Conservation (phyloP, 2,888 invertebrate genomes). For the Ectemnius cavifrons region DNA sequence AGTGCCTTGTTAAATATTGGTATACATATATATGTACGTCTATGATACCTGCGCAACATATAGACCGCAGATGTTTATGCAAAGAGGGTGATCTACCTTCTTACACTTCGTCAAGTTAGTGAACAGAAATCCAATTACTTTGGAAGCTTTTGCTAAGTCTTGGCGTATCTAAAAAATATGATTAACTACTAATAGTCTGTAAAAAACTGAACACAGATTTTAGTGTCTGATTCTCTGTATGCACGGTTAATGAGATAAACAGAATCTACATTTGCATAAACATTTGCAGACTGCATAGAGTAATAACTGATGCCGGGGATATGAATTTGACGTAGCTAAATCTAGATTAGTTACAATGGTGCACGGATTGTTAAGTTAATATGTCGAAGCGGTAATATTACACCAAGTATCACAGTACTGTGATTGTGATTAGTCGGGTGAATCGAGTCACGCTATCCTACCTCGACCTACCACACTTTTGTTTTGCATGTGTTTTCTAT, state of each 20-base stretch:
- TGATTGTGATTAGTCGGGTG: constrained; percentile 67
- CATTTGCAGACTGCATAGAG: constrained; percentile 47
- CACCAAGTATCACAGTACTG: constrained; percentile 70
- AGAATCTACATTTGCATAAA: constrained; percentile 39
- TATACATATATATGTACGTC: constrained; percentile 43
- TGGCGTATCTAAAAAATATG: too few species aligned
- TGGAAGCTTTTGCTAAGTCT: too few species aligned
- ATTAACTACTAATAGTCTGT: too few species aligned
- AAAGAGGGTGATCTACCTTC: too few species aligned
- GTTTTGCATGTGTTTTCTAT: neutral
- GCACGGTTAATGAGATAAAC: too few species aligned
- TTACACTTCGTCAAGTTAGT: too few species aligned
- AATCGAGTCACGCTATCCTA: constrained; percentile 57
- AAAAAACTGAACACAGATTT: too few species aligned
- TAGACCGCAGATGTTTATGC: too few species aligned
- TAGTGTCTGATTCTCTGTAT: too few species aligned
- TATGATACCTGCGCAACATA: constrained; percentile 56
- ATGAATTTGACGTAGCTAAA: constrained; percentile 48
- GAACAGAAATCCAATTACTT: too few species aligned
- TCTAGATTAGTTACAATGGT: constrained; percentile 48
- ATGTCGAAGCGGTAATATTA: constrained; percentile 69
- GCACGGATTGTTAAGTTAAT: constrained; percentile 67
- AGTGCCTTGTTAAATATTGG: constrained; percentile 62
- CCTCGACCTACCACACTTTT: constrained; percentile 14
- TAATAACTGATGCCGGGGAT: constrained; percentile 64